These are phyloP conservation scores for Pilophorus perplexus DNA, from an alignment of 2,888 invertebrate genomes.

Conservation along the genomic window DNA sequence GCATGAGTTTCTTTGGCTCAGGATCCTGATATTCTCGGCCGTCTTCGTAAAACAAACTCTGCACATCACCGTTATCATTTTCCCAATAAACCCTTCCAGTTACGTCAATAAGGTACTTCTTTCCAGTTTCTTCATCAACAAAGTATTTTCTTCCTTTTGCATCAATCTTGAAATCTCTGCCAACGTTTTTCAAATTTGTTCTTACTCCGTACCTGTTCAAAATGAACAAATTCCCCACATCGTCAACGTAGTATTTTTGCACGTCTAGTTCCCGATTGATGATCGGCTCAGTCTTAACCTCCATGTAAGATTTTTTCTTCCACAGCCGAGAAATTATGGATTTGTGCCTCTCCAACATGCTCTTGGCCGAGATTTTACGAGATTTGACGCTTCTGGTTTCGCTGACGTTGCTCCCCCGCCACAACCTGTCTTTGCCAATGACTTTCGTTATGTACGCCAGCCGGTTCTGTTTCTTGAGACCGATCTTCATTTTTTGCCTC, in stretches of 20 bases:
- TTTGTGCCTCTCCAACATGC: slow-evolving; percentile 25
- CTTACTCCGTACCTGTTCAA: slow-evolving; percentile 19
- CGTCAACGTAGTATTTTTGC: slow-evolving; percentile 27
- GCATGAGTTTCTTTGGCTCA: slow-evolving; percentile 11
- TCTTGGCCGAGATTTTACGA: slow-evolving; percentile 7
- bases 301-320: slow-evolving; percentile 1
- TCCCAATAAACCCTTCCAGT: slow-evolving; percentile 24
- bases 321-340: slow-evolving; percentile 19
- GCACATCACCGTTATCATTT: slow-evolving; percentile 3
- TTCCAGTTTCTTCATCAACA: not conserved
- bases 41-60: slow-evolving; percentile 34
- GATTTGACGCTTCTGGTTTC: not conserved
- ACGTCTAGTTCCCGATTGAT: slow-evolving; percentile 6
- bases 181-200: not conserved
- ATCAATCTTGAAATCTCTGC: slow-evolving; percentile 19
- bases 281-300: not conserved
- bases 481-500: not conserved
- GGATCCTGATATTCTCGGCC: slow-evolving; percentile 18
- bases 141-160: slow-evolving; percentile 26
- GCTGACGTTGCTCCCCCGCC: not conserved
- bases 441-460: slow-evolving; percentile 22
- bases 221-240: slow-evolving; percentile 4
- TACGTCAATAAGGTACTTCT: slow-evolving; percentile 17
- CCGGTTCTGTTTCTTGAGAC: not conserved
- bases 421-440: not conserved